phyloP scores from a whole-genome alignment of 2,113 vertebrate genomes.

The Tringa solitaria region DNA sequence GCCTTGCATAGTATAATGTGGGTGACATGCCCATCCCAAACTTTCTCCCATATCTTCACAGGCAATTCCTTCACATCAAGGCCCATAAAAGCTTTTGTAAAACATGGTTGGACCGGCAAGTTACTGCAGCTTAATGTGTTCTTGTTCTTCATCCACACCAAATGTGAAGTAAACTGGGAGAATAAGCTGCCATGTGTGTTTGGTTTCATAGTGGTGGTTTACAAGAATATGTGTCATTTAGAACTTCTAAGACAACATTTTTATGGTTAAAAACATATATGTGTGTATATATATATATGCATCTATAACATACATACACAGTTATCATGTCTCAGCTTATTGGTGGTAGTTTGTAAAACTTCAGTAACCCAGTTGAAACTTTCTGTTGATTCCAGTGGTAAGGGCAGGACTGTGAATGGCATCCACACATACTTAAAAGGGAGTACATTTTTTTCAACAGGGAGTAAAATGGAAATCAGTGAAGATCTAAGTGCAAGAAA shows the following conservation, averaged over 20 bases:
- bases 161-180: neutral
- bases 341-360: neutral
- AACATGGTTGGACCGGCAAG: neutral
- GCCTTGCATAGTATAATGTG: neutral
- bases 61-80: neutral
- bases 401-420: neutral
- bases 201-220: neutral
- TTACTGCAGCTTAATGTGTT: neutral
- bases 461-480: neutral
- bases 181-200: neutral
- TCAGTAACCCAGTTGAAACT: neutral
- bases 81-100: neutral
- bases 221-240: neutral
- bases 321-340: neutral
- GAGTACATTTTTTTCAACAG: neutral
- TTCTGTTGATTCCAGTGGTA: neutral
- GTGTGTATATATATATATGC: neutral
- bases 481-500: neutral
- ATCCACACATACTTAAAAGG: neutral
- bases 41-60: neutral
- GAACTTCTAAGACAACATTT: neutral
- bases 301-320: neutral
- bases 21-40: neutral
- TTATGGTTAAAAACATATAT: neutral
- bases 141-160: neutral